A percentile compares a stretch with the other conserved stretches of the same genome.
These are phyloP conservation scores for Drosophila longiperda DNA, from an alignment of 2,888 invertebrate species.

Conservation along the genomic window DNA sequence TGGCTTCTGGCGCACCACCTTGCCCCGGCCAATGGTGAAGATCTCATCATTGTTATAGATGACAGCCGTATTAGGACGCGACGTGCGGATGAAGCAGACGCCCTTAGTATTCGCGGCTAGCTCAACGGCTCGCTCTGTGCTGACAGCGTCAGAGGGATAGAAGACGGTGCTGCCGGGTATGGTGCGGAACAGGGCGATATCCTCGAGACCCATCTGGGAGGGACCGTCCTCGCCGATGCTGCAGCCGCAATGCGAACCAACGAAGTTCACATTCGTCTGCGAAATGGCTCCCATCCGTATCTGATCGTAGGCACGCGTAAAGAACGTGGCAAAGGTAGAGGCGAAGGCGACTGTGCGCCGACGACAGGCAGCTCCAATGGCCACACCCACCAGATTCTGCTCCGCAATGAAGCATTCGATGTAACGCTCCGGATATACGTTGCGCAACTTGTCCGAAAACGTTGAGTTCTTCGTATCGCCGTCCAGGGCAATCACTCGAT, in stretches of 20 bases:
- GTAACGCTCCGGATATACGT: conserved; percentile 89
- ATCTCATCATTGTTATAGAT: conserved; percentile 93
- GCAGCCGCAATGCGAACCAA: conserved; percentile 98
- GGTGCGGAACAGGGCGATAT: conserved; percentile 96
- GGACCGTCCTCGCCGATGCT: conserved; percentile 99
- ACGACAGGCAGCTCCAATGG: conserved; percentile 96
- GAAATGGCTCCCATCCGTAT: conserved; percentile 99
- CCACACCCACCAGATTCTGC: conserved; percentile 98
- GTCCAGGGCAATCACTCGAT: conserved; percentile 96
- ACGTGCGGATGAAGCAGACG: conserved; percentile 97
- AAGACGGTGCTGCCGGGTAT: conserved; percentile 93
- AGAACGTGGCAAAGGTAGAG: conserved; percentile 99
- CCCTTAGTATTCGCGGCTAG: conserved; percentile 97
- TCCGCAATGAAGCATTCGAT: conserved; percentile 99
- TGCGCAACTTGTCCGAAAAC: conserved; percentile 95
- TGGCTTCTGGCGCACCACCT: conserved; percentile 90
- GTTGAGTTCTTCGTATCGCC: conserved; percentile 99
- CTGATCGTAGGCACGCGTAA: conserved; percentile 98
- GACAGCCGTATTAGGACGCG: conserved; percentile 94
- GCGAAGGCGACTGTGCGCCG: conserved; percentile 97
- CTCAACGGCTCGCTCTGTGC: conserved; percentile 97
- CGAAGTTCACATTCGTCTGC: conserved; percentile 98
- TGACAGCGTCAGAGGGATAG: conserved; percentile 96
- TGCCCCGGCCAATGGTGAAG: conserved; percentile 92
- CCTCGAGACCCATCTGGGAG: conserved; percentile 99